Evolutionary conservation across 1,140 invertebrate genomes (phyloP), one percentile per base, ranked within the genome.

Genomic region (Neocloeon triangulifer): DNA sequence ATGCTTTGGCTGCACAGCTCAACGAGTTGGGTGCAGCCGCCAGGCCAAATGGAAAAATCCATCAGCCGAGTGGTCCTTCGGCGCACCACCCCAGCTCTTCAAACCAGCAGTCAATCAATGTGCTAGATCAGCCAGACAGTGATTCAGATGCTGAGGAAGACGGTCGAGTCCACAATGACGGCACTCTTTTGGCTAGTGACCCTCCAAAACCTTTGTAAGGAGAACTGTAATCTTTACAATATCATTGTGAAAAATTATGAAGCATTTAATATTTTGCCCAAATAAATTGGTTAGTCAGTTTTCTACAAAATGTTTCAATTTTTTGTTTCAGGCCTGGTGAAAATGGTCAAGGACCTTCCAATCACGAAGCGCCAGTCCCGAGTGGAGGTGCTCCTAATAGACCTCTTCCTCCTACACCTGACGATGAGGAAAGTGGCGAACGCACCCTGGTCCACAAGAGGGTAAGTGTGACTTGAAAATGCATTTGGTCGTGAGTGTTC

Each of bases 121-220:
- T 10, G 16, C 19, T 23, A 16, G 17, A 17, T 3, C 22, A 23
- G n/a, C 17, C 22, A 16, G 55, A 56, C 19, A 55, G 55, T 25
- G 56, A 57, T 36, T 49, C 53, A 27, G 59, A 58, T 25, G 64
- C 62, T 34, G 59, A 60, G 25, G 62, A 58, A 28, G 63, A 65
- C 34, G 62, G 58, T 16, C 55, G 56, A 21, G 52, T 59, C 20
- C 62, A 78, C 37, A 86, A 86, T 45, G 86, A 95, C 56, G 91
- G 89, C 30, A 95, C 89, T 1, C 57, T 95, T 18, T 61, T 94
- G 5, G 89, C 89, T 21, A 92, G 85, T 45, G 89, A 96, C 59
- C 86, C 88, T 15, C 85, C 88, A 4, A 84, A 92, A 52, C 88
- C 91, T 42, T 66, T 95, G 84, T 91, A 66, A 80, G 84, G 36